These are phyloP conservation scores for Corythaeola cristata DNA, from an alignment of 2,113 vertebrate species.

Conservation along the genomic window DNA sequence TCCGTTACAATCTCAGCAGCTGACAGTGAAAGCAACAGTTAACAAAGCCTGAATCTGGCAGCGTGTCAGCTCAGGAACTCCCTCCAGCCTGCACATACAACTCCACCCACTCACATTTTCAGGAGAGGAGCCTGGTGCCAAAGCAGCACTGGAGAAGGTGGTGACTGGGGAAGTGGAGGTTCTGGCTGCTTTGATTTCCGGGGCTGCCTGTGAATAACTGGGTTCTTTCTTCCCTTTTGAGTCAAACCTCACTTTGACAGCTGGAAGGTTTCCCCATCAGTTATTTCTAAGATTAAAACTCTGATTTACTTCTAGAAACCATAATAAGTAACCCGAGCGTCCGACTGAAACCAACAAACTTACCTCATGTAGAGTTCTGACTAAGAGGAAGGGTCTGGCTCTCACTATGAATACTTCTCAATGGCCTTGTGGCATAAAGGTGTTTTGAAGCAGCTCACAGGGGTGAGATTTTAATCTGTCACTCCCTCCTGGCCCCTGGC, in stretches of 20 bases:
- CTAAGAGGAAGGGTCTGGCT: constrained; percentile 12
- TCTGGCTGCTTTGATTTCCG: constrained; percentile 14
- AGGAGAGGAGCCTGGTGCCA: constrained; percentile 12
- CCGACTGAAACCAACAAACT: neutral
- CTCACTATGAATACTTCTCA: neutral
- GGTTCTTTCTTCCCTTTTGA: constrained; percentile 30
- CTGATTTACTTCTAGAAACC: constrained; percentile 24
- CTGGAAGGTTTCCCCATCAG: neutral
- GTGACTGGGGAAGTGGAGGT: neutral
- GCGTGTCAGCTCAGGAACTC: constrained; percentile 1
- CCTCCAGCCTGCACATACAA: constrained; percentile 21
- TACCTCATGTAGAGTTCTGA: neutral
- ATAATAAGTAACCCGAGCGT: neutral
- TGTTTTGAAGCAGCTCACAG: neutral
- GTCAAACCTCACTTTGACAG: neutral
- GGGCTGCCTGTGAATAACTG: neutral
- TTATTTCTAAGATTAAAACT: constrained; percentile 44
- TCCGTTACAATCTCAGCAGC: neutral
- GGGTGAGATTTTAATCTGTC: neutral
- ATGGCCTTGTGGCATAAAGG: neutral
- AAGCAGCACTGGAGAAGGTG: neutral
- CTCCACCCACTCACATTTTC: constrained; percentile 38
- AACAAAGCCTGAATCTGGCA: neutral
- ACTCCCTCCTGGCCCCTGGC: neutral
- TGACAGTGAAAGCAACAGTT: neutral